Conservation (phyloP, 2,888 invertebrate genomes). For the Frankliniella intonsa region DNA sequence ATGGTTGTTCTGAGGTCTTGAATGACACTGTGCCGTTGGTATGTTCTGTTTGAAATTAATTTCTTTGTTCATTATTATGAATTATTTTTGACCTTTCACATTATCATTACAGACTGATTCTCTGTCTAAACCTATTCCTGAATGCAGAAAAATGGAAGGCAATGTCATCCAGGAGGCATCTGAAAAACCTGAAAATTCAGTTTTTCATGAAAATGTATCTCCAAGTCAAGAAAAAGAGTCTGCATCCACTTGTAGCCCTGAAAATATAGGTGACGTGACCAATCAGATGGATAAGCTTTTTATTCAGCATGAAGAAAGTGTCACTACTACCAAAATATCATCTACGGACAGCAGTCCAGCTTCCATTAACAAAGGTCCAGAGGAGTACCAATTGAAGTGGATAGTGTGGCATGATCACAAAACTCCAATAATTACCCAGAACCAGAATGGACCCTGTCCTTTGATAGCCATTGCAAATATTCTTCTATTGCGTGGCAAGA, state of each 20-base stretch:
- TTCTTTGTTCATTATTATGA: too few species aligned
- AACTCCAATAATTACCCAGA: slow-evolving; percentile 53
- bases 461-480: slow-evolving; percentile 54
- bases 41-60: neutral
- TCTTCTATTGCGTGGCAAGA: slow-evolving; percentile 49
- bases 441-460: slow-evolving; percentile 57
- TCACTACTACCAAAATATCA: neutral
- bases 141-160: neutral
- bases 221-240: neutral
- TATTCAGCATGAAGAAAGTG: neutral
- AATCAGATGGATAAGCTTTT: neutral
- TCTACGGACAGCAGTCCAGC: neutral
- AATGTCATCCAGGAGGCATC: neutral
- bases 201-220: neutral
- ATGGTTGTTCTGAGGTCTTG: neutral
- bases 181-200: neutral
- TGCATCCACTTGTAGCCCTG: neutral
- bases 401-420: slow-evolving; percentile 45
- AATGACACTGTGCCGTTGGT: neutral
- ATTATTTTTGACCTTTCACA: neutral
- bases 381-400: slow-evolving; percentile 50
- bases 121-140: neutral
- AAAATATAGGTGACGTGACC: neutral
- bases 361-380: neutral
- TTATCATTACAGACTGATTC: neutral